Base-by-base conservation (phyloP, 64 coral and sea anemone species). In the Montipora efflorescens region DNA sequence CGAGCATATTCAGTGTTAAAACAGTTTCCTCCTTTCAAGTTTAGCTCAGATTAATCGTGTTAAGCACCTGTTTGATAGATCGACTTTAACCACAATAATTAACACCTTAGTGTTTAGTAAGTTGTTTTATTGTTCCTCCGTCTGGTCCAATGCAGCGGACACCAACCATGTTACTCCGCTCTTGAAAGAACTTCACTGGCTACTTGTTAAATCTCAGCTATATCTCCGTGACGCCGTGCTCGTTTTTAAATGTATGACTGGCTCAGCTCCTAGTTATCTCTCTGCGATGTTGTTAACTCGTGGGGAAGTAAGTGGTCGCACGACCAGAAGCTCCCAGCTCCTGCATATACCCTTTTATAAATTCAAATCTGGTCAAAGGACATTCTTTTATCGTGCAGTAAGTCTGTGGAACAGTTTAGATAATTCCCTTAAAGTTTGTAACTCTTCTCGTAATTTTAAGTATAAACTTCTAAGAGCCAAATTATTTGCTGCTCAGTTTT, bases 371-470 rank as follows among this genome's bases (percentile, higher is more conserved):
- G 87, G 87, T 53, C 87, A 73, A 89, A 89, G 74, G 66, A 89
- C 87, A 80, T 79, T 61, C 80, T 28, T 28, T 28, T 28, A 90
- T 90, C 76, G 2, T 78, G 64, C 78, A 78, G 88, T 90, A 78
- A 78, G 73, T 67, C 88, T 90, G 88, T 59, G 57, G 57, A 59
- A 59, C 57, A 80, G 79, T 82, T 92, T 84, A 4, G 23, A 79
- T 82, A 47, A 81, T 80, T 79, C 90, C 66, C 61, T 91, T 82
- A 91, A 91, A 74, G 5, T 91, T 64, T 80, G 90, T 67, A 90
- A 91, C 21, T 91, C 89, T 67, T 67, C 81, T 92, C 36, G 69
- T 92, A 52, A 80, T 92, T 75, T 92, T 86, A 92, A 86, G 72
- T 70, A 53, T 81, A 92, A 92, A 74, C 82, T 87, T 73, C 23